phyloP scores from a whole-genome alignment of 2,888 invertebrate species.

The Muschampia staudingeri region DNA sequence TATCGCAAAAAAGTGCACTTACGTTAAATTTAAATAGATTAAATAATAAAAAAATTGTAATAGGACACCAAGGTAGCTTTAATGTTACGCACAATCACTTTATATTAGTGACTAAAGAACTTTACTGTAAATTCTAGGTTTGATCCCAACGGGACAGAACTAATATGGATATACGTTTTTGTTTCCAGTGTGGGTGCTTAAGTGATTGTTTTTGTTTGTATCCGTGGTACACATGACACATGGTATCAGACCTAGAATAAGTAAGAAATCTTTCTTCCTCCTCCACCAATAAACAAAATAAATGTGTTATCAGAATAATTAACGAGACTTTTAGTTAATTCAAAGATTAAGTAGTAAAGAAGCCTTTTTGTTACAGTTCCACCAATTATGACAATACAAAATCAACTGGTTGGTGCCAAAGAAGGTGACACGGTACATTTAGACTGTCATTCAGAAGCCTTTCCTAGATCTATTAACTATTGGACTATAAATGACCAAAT shows the following conservation, averaged over 20 bases:
- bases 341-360: not conserved
- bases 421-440: slow-evolving; percentile 93
- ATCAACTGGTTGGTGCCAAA: slow-evolving; percentile 94
- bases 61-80: not conserved
- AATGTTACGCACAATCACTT: too few species aligned
- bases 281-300: too few species aligned
- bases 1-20: not conserved
- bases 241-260: too few species aligned
- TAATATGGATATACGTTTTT: too few species aligned
- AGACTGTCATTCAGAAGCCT: slow-evolving; percentile 95
- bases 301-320: too few species aligned
- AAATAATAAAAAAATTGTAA: not conserved
- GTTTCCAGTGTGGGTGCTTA: too few species aligned
- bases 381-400: slow-evolving; percentile 95
- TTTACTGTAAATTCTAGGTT: too few species aligned
- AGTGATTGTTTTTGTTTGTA: too few species aligned
- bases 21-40: not conserved
- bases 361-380: slow-evolving; percentile 91
- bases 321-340: not conserved
- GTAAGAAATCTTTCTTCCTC: too few species aligned
- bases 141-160: too few species aligned
- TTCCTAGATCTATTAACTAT: slow-evolving; percentile 95
- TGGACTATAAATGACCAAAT: slow-evolving; percentile 95
- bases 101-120: too few species aligned
- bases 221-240: too few species aligned